A percentile compares a stretch with the other conserved stretches of the same genome.
phyloP scores from a whole-genome alignment of 2,888 invertebrate species.

The Nymphalis c-album region DNA sequence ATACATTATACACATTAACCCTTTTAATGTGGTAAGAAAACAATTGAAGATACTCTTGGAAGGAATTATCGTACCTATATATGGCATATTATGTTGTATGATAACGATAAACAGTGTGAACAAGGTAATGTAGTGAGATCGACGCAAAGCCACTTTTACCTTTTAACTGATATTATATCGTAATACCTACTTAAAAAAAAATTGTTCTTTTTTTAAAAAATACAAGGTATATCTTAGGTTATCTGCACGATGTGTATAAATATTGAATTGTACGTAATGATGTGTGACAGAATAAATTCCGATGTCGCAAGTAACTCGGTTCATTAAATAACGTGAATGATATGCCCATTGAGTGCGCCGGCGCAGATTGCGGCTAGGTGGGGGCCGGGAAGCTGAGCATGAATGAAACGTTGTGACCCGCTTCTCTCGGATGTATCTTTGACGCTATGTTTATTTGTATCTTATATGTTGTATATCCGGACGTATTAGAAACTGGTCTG shows the following conservation, averaged over 20 bases:
- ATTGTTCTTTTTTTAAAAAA: background rate
- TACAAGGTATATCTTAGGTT: background rate
- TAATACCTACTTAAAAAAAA: background rate
- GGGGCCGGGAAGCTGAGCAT: constrained; percentile 44
- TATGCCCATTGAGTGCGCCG: constrained; percentile 45
- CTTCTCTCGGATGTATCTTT: constrained; percentile 33
- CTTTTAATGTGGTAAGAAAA: too few relatives aligned
- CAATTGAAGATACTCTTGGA: too few relatives aligned
- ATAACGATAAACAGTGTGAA: too few relatives aligned
- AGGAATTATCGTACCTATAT: too few relatives aligned
- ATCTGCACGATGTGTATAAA: constrained; percentile 15
- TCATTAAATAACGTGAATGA: constrained; percentile 52
- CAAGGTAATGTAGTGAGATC: too few relatives aligned
- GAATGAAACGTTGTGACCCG: constrained; percentile 44
- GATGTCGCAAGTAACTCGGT: constrained; percentile 44
- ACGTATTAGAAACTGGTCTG: constrained; percentile 18
- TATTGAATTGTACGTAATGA: constrained; percentile 30
- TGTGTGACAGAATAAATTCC: constrained; percentile 41
- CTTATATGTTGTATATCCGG: constrained; percentile 16
- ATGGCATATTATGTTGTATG: too few relatives aligned
- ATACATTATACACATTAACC: too few relatives aligned
- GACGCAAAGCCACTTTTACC: too few relatives aligned
- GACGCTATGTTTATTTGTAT: constrained; percentile 23
- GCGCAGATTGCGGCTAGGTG: constrained; percentile 36
- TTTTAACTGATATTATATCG: too few relatives aligned